These are phyloP conservation scores for Podocnemis expansa DNA, from an alignment of 2,113 vertebrate species.

Conservation along the genomic window DNA sequence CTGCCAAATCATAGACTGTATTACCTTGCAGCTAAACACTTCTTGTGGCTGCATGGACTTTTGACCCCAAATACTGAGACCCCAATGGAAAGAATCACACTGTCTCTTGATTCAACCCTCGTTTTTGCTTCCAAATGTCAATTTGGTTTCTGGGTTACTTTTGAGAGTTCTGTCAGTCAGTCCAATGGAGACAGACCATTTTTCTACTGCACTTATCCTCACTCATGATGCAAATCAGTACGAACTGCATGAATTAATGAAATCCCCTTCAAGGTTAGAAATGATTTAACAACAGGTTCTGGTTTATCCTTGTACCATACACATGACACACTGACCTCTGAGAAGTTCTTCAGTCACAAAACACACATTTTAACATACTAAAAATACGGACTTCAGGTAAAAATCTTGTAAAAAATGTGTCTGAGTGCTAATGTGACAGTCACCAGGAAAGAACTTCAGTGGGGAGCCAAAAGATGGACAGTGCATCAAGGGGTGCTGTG, in stretches of 20 bases:
- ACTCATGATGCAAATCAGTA: neutral
- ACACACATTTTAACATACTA: neutral
- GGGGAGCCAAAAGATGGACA: neutral
- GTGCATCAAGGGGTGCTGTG: neutral
- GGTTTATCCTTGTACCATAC: neutral
- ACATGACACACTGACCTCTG: neutral
- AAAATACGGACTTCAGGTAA: neutral
- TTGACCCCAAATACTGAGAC: neutral
- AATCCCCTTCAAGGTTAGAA: neutral
- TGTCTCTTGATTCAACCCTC: conserved; percentile 9
- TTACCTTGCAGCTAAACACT: neutral
- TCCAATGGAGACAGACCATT: neutral
- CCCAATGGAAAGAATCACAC: neutral
- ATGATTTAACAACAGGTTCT: neutral
- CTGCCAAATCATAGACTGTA: neutral
- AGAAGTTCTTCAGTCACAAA: neutral
- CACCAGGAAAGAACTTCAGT: neutral
- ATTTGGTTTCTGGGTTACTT: conserved; percentile 18
- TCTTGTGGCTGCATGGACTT: neutral
- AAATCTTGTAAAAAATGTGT: neutral
- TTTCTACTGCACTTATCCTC: neutral
- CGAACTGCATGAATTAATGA: neutral
- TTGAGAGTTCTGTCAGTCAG: neutral
- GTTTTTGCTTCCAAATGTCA: conserved; percentile 3
- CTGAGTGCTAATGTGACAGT: neutral